Evolutionary conservation across 2,113 vertebrate genomes (phyloP), one percentile per base, ranked within the genome.

Genomic region (Microtus oregoni): DNA sequence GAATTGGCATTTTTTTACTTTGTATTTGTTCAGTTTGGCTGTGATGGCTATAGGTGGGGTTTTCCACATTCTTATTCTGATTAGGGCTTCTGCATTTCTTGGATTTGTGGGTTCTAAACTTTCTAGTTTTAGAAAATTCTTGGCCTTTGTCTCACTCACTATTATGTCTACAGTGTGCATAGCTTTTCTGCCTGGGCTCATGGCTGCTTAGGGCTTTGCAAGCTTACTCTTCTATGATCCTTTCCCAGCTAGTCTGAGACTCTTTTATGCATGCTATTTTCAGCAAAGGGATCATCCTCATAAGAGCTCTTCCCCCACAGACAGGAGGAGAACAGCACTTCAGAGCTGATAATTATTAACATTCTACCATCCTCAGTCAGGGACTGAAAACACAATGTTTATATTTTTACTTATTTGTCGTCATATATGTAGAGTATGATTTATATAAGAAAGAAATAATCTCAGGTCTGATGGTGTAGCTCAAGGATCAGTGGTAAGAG

Each of bases 211-310:
- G 47, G 41, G 17, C 35, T n/a, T 83, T 28, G 22, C 38, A 86
- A 70, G 1, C 63, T 95, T 55, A 17, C 61, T 86, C 70, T 14
- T 65, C 26, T 76, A 20, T 76, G 52, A 89, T 87, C 26, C 9
- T 50, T 96, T 90, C 87, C 76, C 19, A 83, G 19, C 61, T 79
- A 75, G 58, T 94, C 83, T 58, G 0, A 70, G 91, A 90, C n/a
- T 70, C 73, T 92, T 78, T 78, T n/a, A 73, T 65, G 50, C 19
- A 19, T 7, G 30, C 79, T 89, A 92, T 75, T 92, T 61, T 90
- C 41, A 94, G 92, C 50, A 65, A 87, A 82, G 93, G 15, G 22
- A 70, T 65, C 30, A 8, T 78, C 72, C 38, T 75, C 11, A 30
- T 86, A 50, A 20, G 70, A 83, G 41, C 19, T 73, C 68, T 76